Percentiles rank a stretch among this genome's conserved stretches.
Evolutionary conservation across 2,113 vertebrate genomes (phyloP).

Genomic region (Lampris megalopsis): DNA sequence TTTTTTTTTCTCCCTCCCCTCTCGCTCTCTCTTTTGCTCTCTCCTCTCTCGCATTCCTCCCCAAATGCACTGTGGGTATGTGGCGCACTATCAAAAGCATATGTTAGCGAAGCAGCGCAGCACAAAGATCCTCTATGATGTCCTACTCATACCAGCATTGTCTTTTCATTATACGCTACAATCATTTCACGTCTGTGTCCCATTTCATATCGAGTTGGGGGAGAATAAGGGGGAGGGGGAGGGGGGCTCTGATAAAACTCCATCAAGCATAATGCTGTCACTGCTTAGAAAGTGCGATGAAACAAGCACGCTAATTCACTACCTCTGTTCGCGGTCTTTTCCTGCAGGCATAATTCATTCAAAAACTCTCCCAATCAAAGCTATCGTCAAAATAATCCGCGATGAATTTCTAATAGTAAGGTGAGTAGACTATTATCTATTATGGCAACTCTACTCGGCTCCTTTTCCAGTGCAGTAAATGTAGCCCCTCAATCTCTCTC

Average conservation of each 20-base stretch:
- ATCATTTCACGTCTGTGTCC: constrained; percentile 73
- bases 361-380: constrained; percentile 90
- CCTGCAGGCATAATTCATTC: constrained; percentile 89
- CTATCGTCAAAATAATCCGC: constrained; percentile 93
- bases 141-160: constrained; percentile 76
- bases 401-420: constrained; percentile 94
- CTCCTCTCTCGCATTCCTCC: constrained; percentile 69
- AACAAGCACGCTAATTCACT: constrained; percentile 56
- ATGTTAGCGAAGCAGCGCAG: constrained; percentile 73
- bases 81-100: constrained; percentile 77
- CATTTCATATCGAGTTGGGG: too few relatives aligned
- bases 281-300: constrained; percentile 81
- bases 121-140: constrained; percentile 81
- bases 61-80: constrained; percentile 78
- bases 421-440: constrained; percentile 92
- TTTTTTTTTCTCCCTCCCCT: constrained; percentile 21
- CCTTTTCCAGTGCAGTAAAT: constrained; percentile 89
- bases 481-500: constrained; percentile 91
- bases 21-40: constrained; percentile 16
- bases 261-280: constrained; percentile 81
- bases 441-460: constrained; percentile 91
- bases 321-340: constrained; percentile 71
- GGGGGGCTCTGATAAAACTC: constrained; percentile 91
- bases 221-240: constrained; percentile 55
- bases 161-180: constrained; percentile 81